phyloP scores from a whole-genome alignment of 2,113 vertebrate species.

The Promerops cafer region DNA sequence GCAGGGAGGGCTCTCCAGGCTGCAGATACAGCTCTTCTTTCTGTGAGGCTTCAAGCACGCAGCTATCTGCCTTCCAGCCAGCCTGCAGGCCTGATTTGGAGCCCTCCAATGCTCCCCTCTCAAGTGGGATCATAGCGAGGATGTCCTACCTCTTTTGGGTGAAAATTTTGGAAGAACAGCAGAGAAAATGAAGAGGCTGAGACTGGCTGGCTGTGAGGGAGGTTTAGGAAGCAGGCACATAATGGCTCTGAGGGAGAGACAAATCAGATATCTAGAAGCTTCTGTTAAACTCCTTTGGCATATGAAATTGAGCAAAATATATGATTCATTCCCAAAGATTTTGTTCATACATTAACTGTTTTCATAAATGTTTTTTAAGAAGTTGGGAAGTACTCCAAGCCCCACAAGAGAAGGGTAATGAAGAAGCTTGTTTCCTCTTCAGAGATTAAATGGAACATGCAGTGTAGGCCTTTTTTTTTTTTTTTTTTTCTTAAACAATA shows the following conservation, averaged over 20 bases:
- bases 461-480: neutral
- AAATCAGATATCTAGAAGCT: neutral
- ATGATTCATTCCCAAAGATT: neutral
- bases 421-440: neutral
- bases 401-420: neutral
- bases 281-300: neutral
- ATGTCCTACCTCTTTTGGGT: neutral
- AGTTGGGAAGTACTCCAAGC: neutral
- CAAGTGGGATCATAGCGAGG: neutral
- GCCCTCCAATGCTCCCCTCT: neutral
- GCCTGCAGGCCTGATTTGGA: neutral
- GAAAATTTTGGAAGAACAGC: neutral
- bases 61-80: neutral
- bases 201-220: neutral
- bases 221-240: neutral
- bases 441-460: neutral
- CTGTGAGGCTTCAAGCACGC: neutral
- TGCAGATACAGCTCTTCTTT: neutral
- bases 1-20: neutral
- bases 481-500: neutral
- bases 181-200: neutral
- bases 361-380: neutral
- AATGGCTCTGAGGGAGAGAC: neutral
- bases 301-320: neutral
- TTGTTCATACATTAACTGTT: neutral